Evolutionary conservation across 1,140 invertebrate species (phyloP), one percentile per base, ranked within the genome.

Genomic region (Argopecten irradians): DNA sequence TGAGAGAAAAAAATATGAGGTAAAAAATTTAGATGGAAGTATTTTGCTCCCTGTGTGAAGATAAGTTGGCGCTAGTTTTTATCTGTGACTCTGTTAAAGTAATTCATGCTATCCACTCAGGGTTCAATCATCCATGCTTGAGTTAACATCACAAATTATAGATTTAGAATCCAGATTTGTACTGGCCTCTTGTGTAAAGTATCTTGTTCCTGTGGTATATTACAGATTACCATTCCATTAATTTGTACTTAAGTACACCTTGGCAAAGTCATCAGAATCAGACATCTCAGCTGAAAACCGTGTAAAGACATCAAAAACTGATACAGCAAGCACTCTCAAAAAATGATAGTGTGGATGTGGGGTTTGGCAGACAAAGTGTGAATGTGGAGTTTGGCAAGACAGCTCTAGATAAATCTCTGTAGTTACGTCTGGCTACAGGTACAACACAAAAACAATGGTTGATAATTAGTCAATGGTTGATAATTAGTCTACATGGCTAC

Each of bases 201-300:
- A n/a, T 22, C 1, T n/a, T 28, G 55, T 71, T 71, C n/a, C 55
- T 71, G 22, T n/a, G 22, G n/a, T 28, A 28, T n/a, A 5, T n/a
- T 3, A 19, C 13, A 71, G 55, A 71, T 71, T 71, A 71, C 19
- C 55, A 71, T 28, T 28, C 55, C 55, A 71, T 71, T 71, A 71
- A 71, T 71, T n/a, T 71, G 55, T 71, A 71, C 55, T 71, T 71
- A n/a, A 71, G 55, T 71, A 71, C 55, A 71, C 55, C 55, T 71
- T 71, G 55, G 55, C 55, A 71, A 22, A 71, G 55, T 16, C 28
- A 71, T 71, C 55, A 28, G 28, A n/a, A 71, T n/a, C 19, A 71
- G 55, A n/a, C 1, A 71, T n/a, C 16, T 71, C n/a, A 71, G 55
- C n/a, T 8, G 43, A 46, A 46, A 46, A 46, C 22, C 22, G 55